Evolutionary conservation across 1,140 invertebrate genomes (phyloP), one percentile per base, ranked within the genome.

Genomic region (Drosophila nigromelanica): DNA sequence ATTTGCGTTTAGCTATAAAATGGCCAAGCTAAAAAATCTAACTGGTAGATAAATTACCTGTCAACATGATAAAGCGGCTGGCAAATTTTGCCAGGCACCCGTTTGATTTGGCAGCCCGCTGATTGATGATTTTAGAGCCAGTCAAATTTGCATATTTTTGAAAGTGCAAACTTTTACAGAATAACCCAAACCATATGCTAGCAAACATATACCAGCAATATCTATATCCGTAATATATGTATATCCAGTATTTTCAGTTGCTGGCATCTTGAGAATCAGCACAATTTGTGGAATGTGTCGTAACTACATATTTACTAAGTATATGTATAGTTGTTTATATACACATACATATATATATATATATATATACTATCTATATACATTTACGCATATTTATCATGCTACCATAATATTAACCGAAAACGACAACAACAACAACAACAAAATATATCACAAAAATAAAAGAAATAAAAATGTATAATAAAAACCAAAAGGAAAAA

Each of bases 401-500:
- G n/a, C 39, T 40, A 40, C 5, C 0, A 40, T 6, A 40, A 40
- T 40, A 39, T 12, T 39, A 39, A 12, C 37, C 5, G 4, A 39
- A 11, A 39, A 12, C 35, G 11, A 40, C 5, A 40, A 6, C 33
- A 33, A 33, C 5, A 33, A 6, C 30, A 33, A 7, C 0, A 10
- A 35, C 8, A 35, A 35, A 35, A 4, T 2, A 18, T 24, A 24
- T 24, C 21, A 64, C n/a, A 45, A 47, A 42, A 59, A 43, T 18
- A 50, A 40, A 76, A 60, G 40, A 51, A 33, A 51, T 1, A 50
- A n/a, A 39, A 51, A 59, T 35, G 21, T 40, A 60, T 33, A 42
- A 73, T 63, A 75, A 61, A 52, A 63, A 64, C 1, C n/a, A 1
- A 18, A 37, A 33, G 11, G 8, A 37, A 2, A 59, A 45, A 45